These are phyloP conservation scores for Dinocampus coccinellae DNA, from an alignment of 2,888 invertebrate species.

Conservation along the genomic window DNA sequence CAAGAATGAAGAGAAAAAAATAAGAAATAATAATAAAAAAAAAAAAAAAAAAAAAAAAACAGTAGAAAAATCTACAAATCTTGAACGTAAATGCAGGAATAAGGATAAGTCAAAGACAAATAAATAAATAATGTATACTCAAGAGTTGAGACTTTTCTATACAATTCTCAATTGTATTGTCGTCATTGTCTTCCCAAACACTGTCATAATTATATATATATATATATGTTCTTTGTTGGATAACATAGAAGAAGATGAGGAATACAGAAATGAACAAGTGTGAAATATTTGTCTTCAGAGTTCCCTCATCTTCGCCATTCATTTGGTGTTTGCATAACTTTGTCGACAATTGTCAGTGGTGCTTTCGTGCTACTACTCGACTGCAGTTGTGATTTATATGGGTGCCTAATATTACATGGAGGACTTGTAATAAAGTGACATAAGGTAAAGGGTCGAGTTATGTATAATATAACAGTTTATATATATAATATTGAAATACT, in stretches of 20 bases:
- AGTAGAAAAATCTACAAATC: too few species aligned
- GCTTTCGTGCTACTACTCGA: not conserved
- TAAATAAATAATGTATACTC: not conserved
- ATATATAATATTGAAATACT: too few species aligned
- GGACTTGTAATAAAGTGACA: not conserved
- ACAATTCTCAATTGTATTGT: not conserved
- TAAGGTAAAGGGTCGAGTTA: not conserved
- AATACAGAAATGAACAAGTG: not conserved
- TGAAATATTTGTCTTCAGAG: not conserved
- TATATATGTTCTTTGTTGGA: not conserved
- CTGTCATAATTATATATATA: not conserved
- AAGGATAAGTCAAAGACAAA: not conserved
- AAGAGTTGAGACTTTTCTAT: not conserved
- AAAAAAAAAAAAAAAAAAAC: too few species aligned
- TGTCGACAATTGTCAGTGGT: not conserved
- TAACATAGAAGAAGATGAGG: too few species aligned
- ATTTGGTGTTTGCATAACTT: not conserved
- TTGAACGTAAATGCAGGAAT: too few species aligned
- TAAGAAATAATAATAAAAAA: too few species aligned
- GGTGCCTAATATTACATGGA: not conserved
- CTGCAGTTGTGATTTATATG: not conserved
- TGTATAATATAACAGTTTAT: too few species aligned
- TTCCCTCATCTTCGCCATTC: not conserved
- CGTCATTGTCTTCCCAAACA: not conserved
- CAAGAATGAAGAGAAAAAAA: not conserved